phyloP scores from a whole-genome alignment of 2,113 vertebrate species.

The Malurus melanocephalus region DNA sequence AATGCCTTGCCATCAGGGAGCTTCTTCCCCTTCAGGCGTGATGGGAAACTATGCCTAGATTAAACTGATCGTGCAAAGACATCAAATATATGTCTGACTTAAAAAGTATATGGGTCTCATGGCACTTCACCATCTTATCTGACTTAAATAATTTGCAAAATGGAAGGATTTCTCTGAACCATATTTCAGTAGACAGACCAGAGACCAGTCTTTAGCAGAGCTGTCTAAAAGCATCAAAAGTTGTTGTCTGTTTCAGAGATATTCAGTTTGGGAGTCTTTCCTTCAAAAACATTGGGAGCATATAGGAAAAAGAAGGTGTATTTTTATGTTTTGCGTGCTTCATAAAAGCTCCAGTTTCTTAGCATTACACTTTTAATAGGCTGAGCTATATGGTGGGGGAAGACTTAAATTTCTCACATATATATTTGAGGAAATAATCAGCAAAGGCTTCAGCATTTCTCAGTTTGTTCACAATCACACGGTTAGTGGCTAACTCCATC shows the following conservation, averaged over 20 bases:
- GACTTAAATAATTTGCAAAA: neutral
- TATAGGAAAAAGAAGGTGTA: neutral
- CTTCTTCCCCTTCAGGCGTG: neutral
- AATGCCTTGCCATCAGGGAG: neutral
- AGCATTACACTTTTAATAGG: neutral
- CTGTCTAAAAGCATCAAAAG: neutral
- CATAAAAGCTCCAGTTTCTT: neutral
- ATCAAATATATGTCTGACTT: neutral
- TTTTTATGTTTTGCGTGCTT: neutral
- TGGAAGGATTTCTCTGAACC: neutral
- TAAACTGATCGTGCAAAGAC: neutral
- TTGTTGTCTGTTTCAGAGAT: neutral
- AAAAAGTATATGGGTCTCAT: neutral
- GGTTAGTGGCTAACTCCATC: neutral
- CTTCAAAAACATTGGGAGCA: neutral
- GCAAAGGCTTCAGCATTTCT: neutral
- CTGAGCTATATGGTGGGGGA: neutral
- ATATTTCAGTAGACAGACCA: neutral
- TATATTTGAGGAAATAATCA: neutral
- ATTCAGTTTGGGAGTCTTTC: neutral
- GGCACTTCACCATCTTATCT: rapidly evolving
- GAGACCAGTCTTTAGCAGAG: neutral
- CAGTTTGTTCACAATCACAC: neutral
- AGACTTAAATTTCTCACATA: neutral
- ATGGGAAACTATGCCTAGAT: neutral